Conservation (phyloP, 2,888 invertebrate genomes). For the Drosophila sordidula region DNA sequence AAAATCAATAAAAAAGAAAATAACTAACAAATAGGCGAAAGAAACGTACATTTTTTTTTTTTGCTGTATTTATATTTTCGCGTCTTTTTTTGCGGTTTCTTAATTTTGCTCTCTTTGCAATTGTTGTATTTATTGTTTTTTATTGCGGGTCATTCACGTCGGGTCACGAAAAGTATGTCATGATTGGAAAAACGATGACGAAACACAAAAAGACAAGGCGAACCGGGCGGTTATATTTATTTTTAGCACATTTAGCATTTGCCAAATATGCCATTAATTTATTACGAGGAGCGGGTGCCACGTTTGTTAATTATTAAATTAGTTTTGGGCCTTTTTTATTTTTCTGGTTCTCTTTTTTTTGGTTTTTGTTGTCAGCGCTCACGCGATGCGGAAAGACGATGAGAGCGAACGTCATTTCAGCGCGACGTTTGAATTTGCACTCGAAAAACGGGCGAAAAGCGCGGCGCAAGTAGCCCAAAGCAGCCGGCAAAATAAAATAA, state of each 20-base stretch:
- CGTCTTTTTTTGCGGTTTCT: conserved; percentile 6
- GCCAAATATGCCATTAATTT: conserved; percentile 38
- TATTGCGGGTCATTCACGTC: conserved; percentile 40
- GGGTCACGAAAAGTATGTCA: conserved; percentile 67
- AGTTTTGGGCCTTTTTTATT: conserved; percentile 40
- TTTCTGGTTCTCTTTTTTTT: conserved; percentile 1
- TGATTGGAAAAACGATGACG: conserved; percentile 58
- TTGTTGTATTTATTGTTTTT: conserved; percentile 28
- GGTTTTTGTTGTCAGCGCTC: conserved; percentile 23
- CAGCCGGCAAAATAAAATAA: conserved; percentile 39
- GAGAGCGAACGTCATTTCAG: conserved; percentile 61
- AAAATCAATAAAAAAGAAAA: conserved; percentile 63
- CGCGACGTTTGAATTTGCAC: conserved; percentile 73
- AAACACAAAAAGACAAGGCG: conserved; percentile 32
- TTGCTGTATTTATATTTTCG: conserved; percentile 1
- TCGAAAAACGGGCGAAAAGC: conserved; percentile 35
- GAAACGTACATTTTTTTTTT: not conserved
- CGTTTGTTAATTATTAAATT: conserved; percentile 67
- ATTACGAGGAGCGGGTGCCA: conserved; percentile 7
- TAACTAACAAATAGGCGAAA: conserved; percentile 7
- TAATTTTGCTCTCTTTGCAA: conserved; percentile 17
- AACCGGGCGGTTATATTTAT: conserved; percentile 23
- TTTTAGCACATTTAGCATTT: conserved; percentile 54
- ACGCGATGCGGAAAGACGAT: conserved; percentile 48
- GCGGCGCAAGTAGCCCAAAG: conserved; percentile 12